Evolutionary conservation across 2,113 vertebrate genomes (phyloP).

Genomic region (Rhynchomys soricoides): DNA sequence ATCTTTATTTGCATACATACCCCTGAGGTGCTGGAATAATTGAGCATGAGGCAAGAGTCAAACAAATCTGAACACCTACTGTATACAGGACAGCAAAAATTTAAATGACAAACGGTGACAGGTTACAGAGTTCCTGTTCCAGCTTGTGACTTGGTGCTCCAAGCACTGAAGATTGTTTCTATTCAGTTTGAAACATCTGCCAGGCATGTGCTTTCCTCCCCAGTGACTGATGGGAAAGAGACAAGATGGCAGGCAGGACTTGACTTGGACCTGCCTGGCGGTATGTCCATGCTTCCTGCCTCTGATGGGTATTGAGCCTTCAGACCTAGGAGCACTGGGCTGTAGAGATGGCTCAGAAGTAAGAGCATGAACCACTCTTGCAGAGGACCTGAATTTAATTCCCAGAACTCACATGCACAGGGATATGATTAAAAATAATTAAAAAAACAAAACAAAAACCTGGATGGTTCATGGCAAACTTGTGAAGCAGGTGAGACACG

Average conservation of each 20-base stretch:
- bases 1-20: neutral
- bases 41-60: neutral
- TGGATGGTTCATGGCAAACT: neutral
- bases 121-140: neutral
- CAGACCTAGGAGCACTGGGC: accelerated
- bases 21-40: neutral
- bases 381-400: neutral
- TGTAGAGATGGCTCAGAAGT: neutral
- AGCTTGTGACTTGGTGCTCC: neutral
- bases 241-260: neutral
- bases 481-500: neutral
- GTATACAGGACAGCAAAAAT: neutral
- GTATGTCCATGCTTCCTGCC: neutral
- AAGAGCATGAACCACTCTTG: no score
- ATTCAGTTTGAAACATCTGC: neutral
- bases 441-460: neutral
- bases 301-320: neutral
- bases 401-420: neutral
- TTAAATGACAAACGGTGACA: neutral
- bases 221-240: neutral
- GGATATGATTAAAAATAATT: neutral
- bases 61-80: neutral
- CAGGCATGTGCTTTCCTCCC: neutral
- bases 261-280: accelerated
- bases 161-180: neutral